A percentile compares a stretch with the other conserved stretches of the same genome.
Evolutionary conservation across 2,113 vertebrate genomes (phyloP).

Genomic region (Anarrhichthys ocellatus): DNA sequence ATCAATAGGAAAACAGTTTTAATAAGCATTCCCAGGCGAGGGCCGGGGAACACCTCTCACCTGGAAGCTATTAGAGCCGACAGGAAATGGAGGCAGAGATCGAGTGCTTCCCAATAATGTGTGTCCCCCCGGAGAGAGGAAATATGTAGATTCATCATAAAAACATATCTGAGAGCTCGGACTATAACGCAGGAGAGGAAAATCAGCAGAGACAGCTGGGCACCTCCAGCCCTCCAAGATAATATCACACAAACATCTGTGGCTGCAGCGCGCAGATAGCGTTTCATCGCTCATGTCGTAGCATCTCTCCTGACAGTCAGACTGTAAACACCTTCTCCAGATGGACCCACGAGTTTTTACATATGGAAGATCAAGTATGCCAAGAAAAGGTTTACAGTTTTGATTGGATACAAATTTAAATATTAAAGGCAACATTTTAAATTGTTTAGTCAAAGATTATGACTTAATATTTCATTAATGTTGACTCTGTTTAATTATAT

Average conservation of each 20-base stretch:
- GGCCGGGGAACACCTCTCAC: slow-evolving; percentile 76
- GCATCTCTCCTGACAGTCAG: slow-evolving; percentile 51
- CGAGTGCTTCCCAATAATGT: slow-evolving; percentile 78
- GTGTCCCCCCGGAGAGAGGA: slow-evolving; percentile 62
- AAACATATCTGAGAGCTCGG: slow-evolving; percentile 62
- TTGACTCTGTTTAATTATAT: neutral
- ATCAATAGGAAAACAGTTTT: slow-evolving; percentile 83
- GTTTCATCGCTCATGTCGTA: slow-evolving; percentile 69
- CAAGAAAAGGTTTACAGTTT: neutral
- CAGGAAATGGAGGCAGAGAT: slow-evolving; percentile 81
- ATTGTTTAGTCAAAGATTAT: no score
- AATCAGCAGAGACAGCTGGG: slow-evolving; percentile 73
- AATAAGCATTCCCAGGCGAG: slow-evolving; percentile 80
- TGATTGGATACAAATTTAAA: neutral
- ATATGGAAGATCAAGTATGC: neutral
- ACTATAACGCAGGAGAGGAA: slow-evolving; percentile 48
- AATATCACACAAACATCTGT: slow-evolving; percentile 71
- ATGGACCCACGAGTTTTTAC: slow-evolving; percentile 21
- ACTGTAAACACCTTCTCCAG: slow-evolving; percentile 68
- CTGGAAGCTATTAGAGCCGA: slow-evolving; percentile 81
- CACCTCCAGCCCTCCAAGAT: slow-evolving; percentile 63
- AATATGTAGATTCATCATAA: slow-evolving; percentile 83
- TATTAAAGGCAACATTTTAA: neutral
- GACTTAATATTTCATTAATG: no score
- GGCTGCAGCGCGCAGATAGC: slow-evolving; percentile 39